phyloP scores from a whole-genome alignment of 2,797 vertebrate species.

The Pteropus rufus region DNA sequence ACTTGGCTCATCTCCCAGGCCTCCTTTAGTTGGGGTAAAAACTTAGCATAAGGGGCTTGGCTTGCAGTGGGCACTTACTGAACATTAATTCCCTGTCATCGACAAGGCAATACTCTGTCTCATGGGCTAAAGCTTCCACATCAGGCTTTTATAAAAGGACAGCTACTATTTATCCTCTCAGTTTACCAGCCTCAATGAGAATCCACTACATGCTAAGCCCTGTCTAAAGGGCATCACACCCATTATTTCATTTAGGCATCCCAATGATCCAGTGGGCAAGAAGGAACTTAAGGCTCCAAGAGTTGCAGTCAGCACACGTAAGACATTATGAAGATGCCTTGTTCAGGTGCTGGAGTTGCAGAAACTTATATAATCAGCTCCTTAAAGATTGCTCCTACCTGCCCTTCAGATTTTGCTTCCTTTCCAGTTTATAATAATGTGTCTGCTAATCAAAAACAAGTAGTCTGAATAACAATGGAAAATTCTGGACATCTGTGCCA shows the following conservation, averaged over 20 bases:
- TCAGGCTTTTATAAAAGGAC: not conserved
- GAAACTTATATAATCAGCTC: not conserved
- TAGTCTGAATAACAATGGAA: not conserved
- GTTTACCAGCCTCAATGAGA: not conserved
- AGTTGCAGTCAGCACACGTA: not conserved
- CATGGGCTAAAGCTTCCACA: not conserved
- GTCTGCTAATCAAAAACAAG: slow-evolving; percentile 6
- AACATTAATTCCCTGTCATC: not conserved
- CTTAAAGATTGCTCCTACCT: not conserved
- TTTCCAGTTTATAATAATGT: not conserved
- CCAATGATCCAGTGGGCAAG: not conserved
- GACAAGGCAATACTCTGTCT: too few relatives aligned
- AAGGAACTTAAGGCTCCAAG: not conserved
- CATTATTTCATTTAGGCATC: not conserved
- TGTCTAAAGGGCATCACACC: not conserved
- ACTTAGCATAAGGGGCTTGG: not conserved
- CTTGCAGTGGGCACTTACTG: not conserved
- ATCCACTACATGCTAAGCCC: not conserved
- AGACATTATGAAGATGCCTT: not conserved
- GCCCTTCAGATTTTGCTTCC: not conserved
- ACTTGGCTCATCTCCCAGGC: not conserved
- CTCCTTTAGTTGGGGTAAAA: not conserved
- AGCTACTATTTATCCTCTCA: not conserved
- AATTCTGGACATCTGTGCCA: not conserved
- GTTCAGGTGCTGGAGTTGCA: not conserved